Evolutionary conservation across 2,888 invertebrate species (phyloP).

Genomic region (Conistra vaccinii): DNA sequence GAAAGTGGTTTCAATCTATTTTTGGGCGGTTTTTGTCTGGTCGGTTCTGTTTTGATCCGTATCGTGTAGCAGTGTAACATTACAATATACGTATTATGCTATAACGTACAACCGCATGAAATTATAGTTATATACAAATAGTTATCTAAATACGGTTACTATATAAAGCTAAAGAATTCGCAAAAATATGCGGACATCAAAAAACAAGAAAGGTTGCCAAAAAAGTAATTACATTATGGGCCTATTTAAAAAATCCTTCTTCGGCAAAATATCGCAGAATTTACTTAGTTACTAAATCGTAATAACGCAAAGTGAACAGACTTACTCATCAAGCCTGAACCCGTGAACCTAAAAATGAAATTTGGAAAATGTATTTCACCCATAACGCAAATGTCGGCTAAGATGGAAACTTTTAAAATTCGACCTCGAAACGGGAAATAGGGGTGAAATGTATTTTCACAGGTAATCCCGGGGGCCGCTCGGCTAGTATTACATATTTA

Average conservation of each 20-base stretch:
- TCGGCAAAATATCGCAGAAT: conserved; percentile 46
- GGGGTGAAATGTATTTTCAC: conserved; percentile 65
- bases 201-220: conserved; percentile 28
- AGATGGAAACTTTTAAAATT: conserved; percentile 66
- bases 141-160: conserved; percentile 1
- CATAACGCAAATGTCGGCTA: conserved; percentile 63
- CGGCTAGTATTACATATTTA: conserved; percentile 64
- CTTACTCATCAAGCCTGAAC: conserved; percentile 60
- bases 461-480: conserved; percentile 62
- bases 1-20: conserved; percentile 9
- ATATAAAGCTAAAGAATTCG: conserved; percentile 2
- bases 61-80: background rate
- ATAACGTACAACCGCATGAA: conserved; percentile 3
- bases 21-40: conserved; percentile 6
- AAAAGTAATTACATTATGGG: conserved; percentile 46
- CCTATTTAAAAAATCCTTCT: conserved; percentile 35
- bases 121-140: background rate
- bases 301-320: conserved; percentile 63
- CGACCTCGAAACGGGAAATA: conserved; percentile 64
- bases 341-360: conserved; percentile 57
- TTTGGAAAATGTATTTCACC: conserved; percentile 65
- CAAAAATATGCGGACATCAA: conserved; percentile 11
- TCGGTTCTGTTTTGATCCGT: background rate
- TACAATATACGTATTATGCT: background rate
- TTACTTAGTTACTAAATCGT: conserved; percentile 60